Conservation (phyloP, 2,113 vertebrate genomes). For the Bos indicus region DNA sequence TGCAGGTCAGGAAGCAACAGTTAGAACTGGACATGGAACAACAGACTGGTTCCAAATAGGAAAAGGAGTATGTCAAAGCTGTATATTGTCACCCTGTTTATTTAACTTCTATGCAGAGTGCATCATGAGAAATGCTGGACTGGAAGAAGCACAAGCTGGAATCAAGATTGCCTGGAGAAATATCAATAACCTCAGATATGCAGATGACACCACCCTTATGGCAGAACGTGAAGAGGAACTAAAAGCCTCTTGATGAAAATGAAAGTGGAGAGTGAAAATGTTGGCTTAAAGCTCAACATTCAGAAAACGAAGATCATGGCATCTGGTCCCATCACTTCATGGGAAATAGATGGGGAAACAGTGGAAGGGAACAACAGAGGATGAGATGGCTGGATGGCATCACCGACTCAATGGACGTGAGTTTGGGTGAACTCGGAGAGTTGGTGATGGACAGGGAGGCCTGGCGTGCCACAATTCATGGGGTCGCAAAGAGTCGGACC, state of each 20-base stretch:
- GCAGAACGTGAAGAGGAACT: background rate
- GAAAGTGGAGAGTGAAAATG: background rate
- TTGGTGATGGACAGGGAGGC: background rate
- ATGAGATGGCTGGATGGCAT: background rate
- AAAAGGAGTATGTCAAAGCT: background rate
- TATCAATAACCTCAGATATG: background rate
- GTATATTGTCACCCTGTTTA: background rate
- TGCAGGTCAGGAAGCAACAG: background rate
- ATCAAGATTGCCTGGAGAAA: background rate
- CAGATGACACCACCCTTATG: background rate
- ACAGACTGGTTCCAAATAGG: background rate
- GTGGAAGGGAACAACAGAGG: background rate
- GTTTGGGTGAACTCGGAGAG: background rate
- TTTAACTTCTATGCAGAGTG: background rate
- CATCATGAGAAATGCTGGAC: background rate
- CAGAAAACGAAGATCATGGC: background rate
- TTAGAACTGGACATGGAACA: background rate
- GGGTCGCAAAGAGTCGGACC: accelerated
- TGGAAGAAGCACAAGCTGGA: background rate
- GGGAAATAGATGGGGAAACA: background rate
- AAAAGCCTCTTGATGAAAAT: background rate
- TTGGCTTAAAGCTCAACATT: background rate
- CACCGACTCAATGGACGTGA: accelerated
- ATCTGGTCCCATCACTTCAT: background rate
- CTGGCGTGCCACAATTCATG: accelerated